Base-by-base conservation (phyloP, 2,888 invertebrate genomes). In the Syrista parreyssii region DNA sequence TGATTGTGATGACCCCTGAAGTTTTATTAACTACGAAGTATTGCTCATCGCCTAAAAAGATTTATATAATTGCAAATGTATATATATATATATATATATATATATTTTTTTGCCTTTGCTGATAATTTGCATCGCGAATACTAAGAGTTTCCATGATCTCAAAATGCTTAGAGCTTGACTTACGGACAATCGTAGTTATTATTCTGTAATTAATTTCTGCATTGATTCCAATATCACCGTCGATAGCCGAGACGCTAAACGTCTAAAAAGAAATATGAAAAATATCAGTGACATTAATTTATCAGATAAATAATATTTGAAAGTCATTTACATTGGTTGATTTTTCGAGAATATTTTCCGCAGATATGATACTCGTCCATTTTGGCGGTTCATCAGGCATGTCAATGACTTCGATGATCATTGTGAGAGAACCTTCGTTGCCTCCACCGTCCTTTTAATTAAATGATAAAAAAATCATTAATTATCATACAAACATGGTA, bases 181-280 rank as follows among this genome's bases (percentile, higher is more conserved):
- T 71, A 71, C 71, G 31, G 15, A 88, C 88, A 75, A 89, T 89
- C 9, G 83, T 87, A 4, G 90, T 92, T 76, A 90, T 89, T 4
- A 94, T 87, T 68, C 88, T 88, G 84, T 94, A 95, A 80, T 91
- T 88, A 73, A 95, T 94, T 4, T 90, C 87, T 78, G 92, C 92
- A 83, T 94, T 91, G 76, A 95, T 92, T 35, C 93, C 93, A 1
- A 93, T 93, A 88, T 95, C 95, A 1, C 94, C 95, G 85, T 95
- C 95, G 32, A 93, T 92, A 9, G 95, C 95, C 33, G 88, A 86
- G 1, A 94, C 92, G 3, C 84, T 84, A 86, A 94, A 94, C 68
- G 68, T 77, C 90, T 90, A 68, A 12, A 75, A 75, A 34, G 32
- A 34, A 71, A 72, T 40, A 34, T n/a, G 31, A 12, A 11, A 23